A percentile compares a stretch with the other conserved stretches of the same genome.
Evolutionary conservation across 2,797 vertebrate genomes (phyloP).

Genomic region (Craterocephalus amniculus): DNA sequence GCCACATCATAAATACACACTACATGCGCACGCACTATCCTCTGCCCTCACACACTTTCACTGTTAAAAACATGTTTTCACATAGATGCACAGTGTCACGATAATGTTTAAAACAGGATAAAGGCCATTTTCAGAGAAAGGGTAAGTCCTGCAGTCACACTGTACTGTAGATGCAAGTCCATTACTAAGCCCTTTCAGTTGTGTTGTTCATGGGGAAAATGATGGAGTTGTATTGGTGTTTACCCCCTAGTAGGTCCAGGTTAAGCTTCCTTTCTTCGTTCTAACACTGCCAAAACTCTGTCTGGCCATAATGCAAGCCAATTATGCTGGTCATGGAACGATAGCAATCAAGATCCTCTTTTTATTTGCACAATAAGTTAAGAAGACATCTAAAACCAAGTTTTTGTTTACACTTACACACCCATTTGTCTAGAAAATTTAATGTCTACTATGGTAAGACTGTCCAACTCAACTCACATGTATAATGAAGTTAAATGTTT

Average conservation of each 20-base stretch:
- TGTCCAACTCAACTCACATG: background rate
- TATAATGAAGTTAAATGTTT: background rate
- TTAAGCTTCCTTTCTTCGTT: too few species aligned
- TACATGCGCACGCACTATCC: constrained; percentile 54
- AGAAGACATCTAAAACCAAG: constrained; percentile 39
- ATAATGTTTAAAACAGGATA: constrained; percentile 78
- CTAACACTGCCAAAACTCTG: constrained; percentile 60
- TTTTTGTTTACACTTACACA: constrained; percentile 17
- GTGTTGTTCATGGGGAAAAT: constrained; percentile 65
- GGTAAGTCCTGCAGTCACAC: constrained; percentile 73
- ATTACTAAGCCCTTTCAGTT: constrained; percentile 64
- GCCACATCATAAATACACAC: constrained; percentile 71
- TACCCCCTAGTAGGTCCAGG: constrained; percentile 72
- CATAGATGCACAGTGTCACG: constrained; percentile 51
- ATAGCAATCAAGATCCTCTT: constrained; percentile 50
- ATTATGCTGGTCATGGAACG: constrained; percentile 60
- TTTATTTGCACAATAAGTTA: constrained; percentile 46
- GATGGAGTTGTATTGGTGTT: constrained; percentile 72
- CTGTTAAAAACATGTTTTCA: constrained; percentile 67
- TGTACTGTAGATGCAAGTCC: constrained; percentile 63
- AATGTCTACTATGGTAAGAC: background rate
- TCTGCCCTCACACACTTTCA: constrained; percentile 57
- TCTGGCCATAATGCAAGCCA: constrained; percentile 69
- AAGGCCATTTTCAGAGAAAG: constrained; percentile 77
- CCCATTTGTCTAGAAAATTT: constrained; percentile 9